Evolutionary conservation across 2,113 vertebrate genomes (phyloP).

Genomic region (Leptobrachium leishanense): DNA sequence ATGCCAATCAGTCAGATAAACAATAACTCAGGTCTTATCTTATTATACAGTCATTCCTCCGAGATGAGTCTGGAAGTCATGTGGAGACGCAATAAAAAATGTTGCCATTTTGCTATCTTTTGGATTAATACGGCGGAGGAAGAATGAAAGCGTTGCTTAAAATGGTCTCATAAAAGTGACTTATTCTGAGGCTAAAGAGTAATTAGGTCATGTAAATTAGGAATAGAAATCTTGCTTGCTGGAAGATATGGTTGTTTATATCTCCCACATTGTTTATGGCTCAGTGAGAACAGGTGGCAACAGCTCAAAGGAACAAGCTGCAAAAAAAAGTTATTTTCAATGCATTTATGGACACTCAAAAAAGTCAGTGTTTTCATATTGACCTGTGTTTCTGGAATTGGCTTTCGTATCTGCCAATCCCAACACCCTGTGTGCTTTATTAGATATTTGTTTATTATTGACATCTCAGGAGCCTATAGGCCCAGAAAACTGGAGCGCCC

Average conservation of each 20-base stretch:
- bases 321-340: neutral
- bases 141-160: slow-evolving; percentile 46
- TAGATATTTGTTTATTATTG: no score
- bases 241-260: slow-evolving; percentile 18
- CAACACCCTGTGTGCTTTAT: no score
- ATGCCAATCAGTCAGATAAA: slow-evolving; percentile 37
- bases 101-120: slow-evolving; percentile 22
- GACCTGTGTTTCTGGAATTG: no score
- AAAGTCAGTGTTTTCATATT: no score
- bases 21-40: slow-evolving; percentile 40
- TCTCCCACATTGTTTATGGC: slow-evolving; percentile 6
- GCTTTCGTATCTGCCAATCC: no score
- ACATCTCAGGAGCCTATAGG: no score
- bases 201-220: slow-evolving; percentile 46
- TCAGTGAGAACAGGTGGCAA: slow-evolving; percentile 16
- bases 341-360: neutral
- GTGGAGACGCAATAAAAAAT: slow-evolving; percentile 21
- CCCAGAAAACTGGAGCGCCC: no score
- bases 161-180: slow-evolving; percentile 52
- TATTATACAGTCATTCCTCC: slow-evolving; percentile 33
- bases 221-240: slow-evolving; percentile 36
- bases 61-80: slow-evolving; percentile 22
- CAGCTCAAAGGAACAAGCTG: neutral
- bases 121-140: slow-evolving; percentile 25
- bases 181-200: slow-evolving; percentile 48